Percentiles rank a stretch among this genome's conserved stretches.
phyloP scores from a whole-genome alignment of 2,888 invertebrate genomes.

The Brenthis ino region DNA sequence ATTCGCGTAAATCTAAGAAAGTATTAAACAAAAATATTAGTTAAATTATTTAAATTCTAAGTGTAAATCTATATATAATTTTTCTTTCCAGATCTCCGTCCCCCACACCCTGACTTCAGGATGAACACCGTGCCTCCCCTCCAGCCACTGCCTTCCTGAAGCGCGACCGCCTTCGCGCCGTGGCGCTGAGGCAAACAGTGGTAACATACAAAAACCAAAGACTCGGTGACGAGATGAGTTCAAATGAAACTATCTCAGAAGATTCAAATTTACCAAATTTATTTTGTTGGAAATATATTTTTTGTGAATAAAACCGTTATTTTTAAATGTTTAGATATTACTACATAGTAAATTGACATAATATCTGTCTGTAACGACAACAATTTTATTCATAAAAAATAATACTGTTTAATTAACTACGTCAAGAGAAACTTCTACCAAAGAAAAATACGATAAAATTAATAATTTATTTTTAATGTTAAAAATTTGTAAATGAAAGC shows the following conservation, averaged over 20 bases:
- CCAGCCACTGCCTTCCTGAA: constrained; percentile 76
- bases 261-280: too few species aligned
- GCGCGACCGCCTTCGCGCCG: constrained; percentile 75
- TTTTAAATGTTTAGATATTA: too few species aligned
- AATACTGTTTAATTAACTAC: too few species aligned
- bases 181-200: constrained; percentile 70
- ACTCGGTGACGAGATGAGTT: too few species aligned
- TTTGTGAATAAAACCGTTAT: too few species aligned
- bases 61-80: neutral
- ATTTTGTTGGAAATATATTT: too few species aligned
- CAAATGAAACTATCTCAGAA: too few species aligned
- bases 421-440: constrained; percentile 1
- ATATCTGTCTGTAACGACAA: too few species aligned
- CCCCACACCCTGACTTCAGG: constrained; percentile 67
- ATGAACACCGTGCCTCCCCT: constrained; percentile 64
- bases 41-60: neutral
- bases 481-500: constrained; percentile 11
- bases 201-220: neutral
- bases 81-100: constrained; percentile 60
- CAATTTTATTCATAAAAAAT: too few species aligned
- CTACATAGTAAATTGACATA: too few species aligned
- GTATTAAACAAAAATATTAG: neutral
- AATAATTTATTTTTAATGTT: constrained; percentile 14
- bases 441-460: constrained; percentile 15
- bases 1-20: too few species aligned